These are phyloP conservation scores for Netelia inedita DNA, from an alignment of 2,888 invertebrate genomes.

Conservation along the genomic window DNA sequence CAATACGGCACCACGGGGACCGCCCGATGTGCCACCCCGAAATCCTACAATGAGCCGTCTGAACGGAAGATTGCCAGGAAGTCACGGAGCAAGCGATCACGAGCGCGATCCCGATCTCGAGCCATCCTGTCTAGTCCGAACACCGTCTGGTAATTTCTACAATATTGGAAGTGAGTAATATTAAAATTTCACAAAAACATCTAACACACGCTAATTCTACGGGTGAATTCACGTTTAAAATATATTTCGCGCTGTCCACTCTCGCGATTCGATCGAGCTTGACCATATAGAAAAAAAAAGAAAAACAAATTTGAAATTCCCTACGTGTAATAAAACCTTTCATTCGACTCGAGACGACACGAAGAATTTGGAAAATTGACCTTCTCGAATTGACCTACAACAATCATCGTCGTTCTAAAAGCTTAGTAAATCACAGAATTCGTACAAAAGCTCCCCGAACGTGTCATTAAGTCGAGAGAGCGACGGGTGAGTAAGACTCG, in stretches of 20 bases:
- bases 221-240: too few species aligned
- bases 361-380: neutral
- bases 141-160: conserved; percentile 97
- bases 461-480: conserved; percentile 39
- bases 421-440: neutral
- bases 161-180: conserved; percentile 90
- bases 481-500: conserved; percentile 27
- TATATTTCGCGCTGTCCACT: too few species aligned
- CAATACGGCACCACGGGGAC: conserved; percentile 90
- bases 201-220: too few species aligned
- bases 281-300: too few species aligned
- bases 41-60: conserved; percentile 96
- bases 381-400: neutral
- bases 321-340: too few species aligned
- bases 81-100: conserved; percentile 82
- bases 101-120: conserved; percentile 93
- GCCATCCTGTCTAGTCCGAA: conserved; percentile 95
- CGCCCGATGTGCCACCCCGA: conserved; percentile 95
- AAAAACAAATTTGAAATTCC: too few species aligned
- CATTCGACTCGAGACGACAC: too few species aligned
- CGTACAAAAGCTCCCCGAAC: neutral
- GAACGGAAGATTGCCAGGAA: conserved; percentile 94
- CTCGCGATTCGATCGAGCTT: too few species aligned
- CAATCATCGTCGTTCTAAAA: neutral
- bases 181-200: neutral